Evolutionary conservation across 1,140 invertebrate species (phyloP), one percentile per base, ranked within the genome.

Genomic region (Pseudobourletiella spinata): DNA sequence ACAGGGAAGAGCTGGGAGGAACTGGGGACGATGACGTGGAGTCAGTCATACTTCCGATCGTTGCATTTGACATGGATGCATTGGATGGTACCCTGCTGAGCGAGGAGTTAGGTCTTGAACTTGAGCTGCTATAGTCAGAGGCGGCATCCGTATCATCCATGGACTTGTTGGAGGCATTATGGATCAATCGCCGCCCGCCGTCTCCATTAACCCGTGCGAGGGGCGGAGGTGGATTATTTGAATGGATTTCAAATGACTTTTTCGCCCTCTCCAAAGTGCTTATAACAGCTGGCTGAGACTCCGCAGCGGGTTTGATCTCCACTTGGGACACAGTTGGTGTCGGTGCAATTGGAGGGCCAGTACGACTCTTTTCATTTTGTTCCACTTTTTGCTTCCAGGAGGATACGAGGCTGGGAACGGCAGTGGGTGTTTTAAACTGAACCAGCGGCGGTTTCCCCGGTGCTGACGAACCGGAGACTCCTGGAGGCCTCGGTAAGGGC

Each of bases 361-460:
- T 11, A 39, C 32, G 32, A 39, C n/a, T 39, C 32, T 39, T 39
- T 39, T 39, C 32, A 57, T 28, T 63, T 51, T 61, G 25, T 60
- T 69, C 59, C 0, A 66, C 20, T 46, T 35, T 51, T 54, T 65
- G 63, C 30, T 67, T 65, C 65, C 65, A 70, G 16, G 50, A 20
- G 15, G 68, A 67, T 20, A 70, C 48, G 3, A 69, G 61, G 46
- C 44, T 66, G 4, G 54, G 30, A 0, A 26, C 24, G 24, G 32
- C 32, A n/a, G 24, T 46, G 39, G 3, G 30, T 32, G 16, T 22
- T 32, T n/a, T n/a, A n/a, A n/a, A n/a, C n/a, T n/a, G n/a, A n/a
- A n/a, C n/a, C n/a, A n/a, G n/a, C n/a, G n/a, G n/a, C n/a, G n/a
- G n/a, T n/a, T n/a, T n/a, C n/a, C n/a, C n/a, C n/a, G n/a, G n/a